phyloP scores from a whole-genome alignment of 2,797 vertebrate genomes.

The Glossophaga mutica region DNA sequence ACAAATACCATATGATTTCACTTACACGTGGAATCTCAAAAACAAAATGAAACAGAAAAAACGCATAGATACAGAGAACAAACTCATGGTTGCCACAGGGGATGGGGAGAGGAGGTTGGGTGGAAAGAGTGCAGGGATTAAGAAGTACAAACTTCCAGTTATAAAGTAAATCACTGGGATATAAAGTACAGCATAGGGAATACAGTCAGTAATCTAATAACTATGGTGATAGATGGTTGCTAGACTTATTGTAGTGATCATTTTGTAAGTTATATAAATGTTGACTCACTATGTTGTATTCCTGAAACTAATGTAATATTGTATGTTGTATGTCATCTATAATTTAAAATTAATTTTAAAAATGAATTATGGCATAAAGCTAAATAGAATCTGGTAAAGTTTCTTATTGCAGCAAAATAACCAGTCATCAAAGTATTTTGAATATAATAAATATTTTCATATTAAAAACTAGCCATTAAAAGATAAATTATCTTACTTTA shows the following conservation, averaged over 20 bases:
- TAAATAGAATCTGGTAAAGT: conserved; percentile 37
- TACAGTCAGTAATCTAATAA: background rate
- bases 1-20: background rate
- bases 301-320: no score
- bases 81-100: no score
- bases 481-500: background rate
- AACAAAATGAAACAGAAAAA: background rate
- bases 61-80: no score
- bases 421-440: conserved; percentile 26
- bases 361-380: background rate
- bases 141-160: no score
- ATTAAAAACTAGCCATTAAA: background rate
- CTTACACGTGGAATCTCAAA: background rate
- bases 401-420: conserved; percentile 42
- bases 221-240: background rate
- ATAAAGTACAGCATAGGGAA: no score
- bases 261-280: background rate
- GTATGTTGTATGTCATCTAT: background rate
- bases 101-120: no score
- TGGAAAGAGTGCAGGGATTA: no score
- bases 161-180: no score
- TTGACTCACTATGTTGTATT: background rate
- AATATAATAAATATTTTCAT: conserved; percentile 8
- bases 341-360: background rate
- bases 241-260: background rate